Evolutionary conservation across 2,113 vertebrate species (phyloP).

Genomic region (Protobothrops mucrosquamatus): DNA sequence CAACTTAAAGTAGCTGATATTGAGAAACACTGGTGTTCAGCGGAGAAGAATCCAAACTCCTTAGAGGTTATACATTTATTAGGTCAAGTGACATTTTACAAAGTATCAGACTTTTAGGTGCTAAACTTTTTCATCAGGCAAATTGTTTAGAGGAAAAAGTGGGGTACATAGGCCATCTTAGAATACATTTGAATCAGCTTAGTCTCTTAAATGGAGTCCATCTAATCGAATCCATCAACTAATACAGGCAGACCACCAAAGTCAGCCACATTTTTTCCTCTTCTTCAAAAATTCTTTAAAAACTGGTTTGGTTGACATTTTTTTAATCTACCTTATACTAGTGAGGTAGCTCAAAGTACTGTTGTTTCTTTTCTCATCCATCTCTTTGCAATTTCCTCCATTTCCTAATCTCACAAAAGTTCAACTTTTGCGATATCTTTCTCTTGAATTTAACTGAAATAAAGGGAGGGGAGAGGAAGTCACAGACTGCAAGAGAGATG

Average conservation of each 20-base stretch:
- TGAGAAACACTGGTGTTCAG: neutral
- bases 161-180: neutral
- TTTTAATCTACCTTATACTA: neutral
- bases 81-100: neutral
- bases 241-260: neutral
- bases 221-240: neutral
- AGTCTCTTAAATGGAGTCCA: neutral
- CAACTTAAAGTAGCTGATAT: neutral
- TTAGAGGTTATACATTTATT: neutral
- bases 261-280: neutral
- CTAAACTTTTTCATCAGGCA: neutral
- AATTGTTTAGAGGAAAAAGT: neutral
- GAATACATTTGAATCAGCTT: neutral
- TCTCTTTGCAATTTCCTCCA: neutral
- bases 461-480: neutral
- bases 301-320: neutral
- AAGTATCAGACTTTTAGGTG: neutral
- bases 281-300: neutral
- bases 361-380: neutral
- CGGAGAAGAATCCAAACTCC: neutral
- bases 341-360: neutral
- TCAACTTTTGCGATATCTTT: neutral
- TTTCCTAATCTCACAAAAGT: neutral
- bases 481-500: neutral
- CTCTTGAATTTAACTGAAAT: neutral